phyloP scores from a whole-genome alignment of 1,140 invertebrate species.

The Eumaeus atala region DNA sequence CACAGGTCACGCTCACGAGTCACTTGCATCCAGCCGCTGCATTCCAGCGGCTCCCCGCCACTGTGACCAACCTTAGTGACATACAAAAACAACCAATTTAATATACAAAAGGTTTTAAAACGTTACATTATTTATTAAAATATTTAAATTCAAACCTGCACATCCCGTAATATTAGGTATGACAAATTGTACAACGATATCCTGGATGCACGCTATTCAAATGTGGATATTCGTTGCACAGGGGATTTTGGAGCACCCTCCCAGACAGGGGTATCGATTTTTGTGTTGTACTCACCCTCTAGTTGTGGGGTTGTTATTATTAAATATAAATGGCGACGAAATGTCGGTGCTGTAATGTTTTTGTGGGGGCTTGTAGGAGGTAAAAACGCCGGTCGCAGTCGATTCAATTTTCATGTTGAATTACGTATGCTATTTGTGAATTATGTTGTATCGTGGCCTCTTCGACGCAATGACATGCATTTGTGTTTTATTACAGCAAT shows the following conservation, averaged over 20 bases:
- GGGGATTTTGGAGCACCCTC: slow-evolving; percentile 44
- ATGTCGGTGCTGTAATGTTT: slow-evolving; percentile 34
- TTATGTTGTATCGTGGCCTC: no score
- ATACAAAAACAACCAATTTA: no score
- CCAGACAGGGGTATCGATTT: slow-evolving; percentile 59
- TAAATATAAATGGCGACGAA: slow-evolving; percentile 61
- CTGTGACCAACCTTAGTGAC: no score
- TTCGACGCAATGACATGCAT: no score
- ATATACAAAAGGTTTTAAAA: no score
- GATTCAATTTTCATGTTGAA: slow-evolving; percentile 3
- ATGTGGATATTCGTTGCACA: slow-evolving; percentile 49
- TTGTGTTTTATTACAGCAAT: no score
- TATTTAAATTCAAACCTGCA: no score
- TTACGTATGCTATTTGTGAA: not conserved
- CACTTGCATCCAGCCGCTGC: no score
- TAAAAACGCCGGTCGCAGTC: not conserved
- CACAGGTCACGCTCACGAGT: no score
- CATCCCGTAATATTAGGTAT: no score
- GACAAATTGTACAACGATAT: slow-evolving; percentile 13
- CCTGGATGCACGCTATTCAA: slow-evolving; percentile 29
- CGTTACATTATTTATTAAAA: no score
- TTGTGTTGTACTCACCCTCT: slow-evolving; percentile 39
- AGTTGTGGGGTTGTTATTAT: slow-evolving; percentile 47
- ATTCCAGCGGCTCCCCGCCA: no score
- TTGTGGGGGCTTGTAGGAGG: slow-evolving; percentile 15